A percentile compares a stretch with the other conserved stretches of the same genome.
These are phyloP conservation scores for Azemiops feae DNA, from an alignment of 2,113 vertebrate species.

Conservation along the genomic window DNA sequence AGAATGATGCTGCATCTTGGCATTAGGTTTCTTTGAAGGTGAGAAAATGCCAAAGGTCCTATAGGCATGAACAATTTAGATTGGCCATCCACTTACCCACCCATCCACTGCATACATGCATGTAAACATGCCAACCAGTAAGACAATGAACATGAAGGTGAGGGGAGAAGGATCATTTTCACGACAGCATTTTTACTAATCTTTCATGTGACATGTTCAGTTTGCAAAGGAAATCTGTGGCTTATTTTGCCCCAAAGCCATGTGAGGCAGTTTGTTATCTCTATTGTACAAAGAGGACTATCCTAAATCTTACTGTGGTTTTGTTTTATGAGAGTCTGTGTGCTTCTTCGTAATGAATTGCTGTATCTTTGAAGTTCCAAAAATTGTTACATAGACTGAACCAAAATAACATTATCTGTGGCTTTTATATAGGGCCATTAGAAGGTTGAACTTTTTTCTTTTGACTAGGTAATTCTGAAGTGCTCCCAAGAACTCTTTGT, in stretches of 20 bases:
- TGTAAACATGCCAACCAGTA: not conserved
- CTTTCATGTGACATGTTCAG: not conserved
- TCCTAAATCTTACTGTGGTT: not conserved
- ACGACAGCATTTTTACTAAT: not conserved
- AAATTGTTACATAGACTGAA: not conserved
- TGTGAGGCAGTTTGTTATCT: not conserved
- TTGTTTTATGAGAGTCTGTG: not conserved
- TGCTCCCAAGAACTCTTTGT: not conserved
- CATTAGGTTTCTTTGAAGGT: not conserved
- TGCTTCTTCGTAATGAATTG: not conserved
- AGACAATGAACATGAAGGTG: not conserved
- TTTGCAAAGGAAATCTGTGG: not conserved
- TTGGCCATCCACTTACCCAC: not conserved
- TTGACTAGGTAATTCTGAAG: not conserved
- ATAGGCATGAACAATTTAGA: not conserved
- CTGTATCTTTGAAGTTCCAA: not conserved
- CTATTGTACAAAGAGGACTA: not conserved
- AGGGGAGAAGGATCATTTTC: not conserved
- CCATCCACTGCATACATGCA: not conserved
- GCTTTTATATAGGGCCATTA: not conserved
- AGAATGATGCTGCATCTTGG: not conserved
- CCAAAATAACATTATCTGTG: not conserved
- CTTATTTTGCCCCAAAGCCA: not conserved
- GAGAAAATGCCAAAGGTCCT: not conserved
- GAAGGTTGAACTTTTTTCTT: not conserved